These are phyloP conservation scores for Phrynocephalus forsythii DNA, from an alignment of 2,797 vertebrate genomes.

Conservation along the genomic window DNA sequence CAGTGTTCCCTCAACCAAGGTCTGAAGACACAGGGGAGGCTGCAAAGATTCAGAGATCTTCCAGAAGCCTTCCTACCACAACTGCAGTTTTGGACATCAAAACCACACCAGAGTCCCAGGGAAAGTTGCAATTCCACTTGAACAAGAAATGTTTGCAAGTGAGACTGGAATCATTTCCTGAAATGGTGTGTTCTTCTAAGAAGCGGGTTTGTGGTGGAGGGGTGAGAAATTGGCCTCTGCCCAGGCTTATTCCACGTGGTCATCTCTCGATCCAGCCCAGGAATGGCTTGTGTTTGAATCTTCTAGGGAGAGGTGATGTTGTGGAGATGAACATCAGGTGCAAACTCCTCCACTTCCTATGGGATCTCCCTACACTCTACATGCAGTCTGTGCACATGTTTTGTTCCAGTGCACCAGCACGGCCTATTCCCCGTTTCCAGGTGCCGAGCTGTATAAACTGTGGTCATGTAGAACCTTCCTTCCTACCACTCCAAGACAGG, in stretches of 20 bases:
- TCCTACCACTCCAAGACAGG: neutral
- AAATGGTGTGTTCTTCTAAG: neutral
- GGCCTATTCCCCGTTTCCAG: too few relatives aligned
- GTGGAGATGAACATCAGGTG: constrained; percentile 26
- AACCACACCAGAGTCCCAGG: neutral
- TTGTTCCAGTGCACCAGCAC: neutral
- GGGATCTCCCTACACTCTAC: constrained; percentile 23
- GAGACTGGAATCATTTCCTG: neutral
- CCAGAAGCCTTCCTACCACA: neutral
- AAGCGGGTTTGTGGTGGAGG: too few relatives aligned
- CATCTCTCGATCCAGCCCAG: neutral
- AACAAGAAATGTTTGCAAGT: neutral
- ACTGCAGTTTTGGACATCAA: neutral
- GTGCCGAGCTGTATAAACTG: neutral
- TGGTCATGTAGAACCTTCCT: neutral
- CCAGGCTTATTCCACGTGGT: neutral
- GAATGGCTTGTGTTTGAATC: neutral
- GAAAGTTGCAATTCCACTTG: neutral
- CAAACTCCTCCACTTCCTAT: constrained; percentile 21
- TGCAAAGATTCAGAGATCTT: neutral
- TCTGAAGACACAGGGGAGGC: too few relatives aligned
- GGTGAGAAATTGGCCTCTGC: rapidly evolving
- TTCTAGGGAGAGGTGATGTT: neutral
- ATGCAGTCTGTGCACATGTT: constrained; percentile 17
- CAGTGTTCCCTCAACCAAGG: too few relatives aligned